Base-by-base conservation (phyloP, 2,113 vertebrate species). In the Pogonocichla stellata region DNA sequence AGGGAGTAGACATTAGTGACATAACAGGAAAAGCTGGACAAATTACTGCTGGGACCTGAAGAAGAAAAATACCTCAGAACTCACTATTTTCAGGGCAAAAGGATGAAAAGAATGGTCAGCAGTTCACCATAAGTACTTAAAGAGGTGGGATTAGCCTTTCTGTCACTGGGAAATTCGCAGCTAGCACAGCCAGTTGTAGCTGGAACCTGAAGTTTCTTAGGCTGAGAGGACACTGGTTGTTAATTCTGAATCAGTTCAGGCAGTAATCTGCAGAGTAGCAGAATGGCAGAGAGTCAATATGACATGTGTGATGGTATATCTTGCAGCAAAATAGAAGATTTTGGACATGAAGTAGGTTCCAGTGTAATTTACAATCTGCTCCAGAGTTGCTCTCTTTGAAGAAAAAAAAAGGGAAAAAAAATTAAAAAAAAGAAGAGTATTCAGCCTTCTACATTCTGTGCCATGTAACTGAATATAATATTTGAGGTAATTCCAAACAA, bases 401-500 rank as follows among this genome's bases (percentile, higher is more conserved):
- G 4, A 13, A 56, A 47, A 54, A 31, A 6, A 16, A 29, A 8
- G 5, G 2, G 11, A 42, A 47, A 48, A 33, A 26, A 31, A 6
- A 7, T 18, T 29, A 40, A 24, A 61, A 6, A 14, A 12, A 18
- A 23, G 3, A 48, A 28, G 4, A 64, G 3, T 42, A 34, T 84
- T 92, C 60, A 92, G 15, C 20, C 33, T 90, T 66, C 14, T 74
- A 31, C 38, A 0, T 6, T 84, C 60, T 96, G 43, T 74, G 28
- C 7, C 8, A 1, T 51, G 48, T 56, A 78, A 56, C 26, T 81
- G 69, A 93, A 81, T 9, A 67, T 36, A 84, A 60, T 75, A 89
- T 34, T 64, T 79, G n/a, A 81, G 31, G 73, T 95, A 75, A 92
- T 93, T 86, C 93, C 45, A 78, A 95, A 72, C 26, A 88, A 67